Evolutionary conservation across 2,888 invertebrate genomes (phyloP).

Genomic region (Teinopalpus imperialis): DNA sequence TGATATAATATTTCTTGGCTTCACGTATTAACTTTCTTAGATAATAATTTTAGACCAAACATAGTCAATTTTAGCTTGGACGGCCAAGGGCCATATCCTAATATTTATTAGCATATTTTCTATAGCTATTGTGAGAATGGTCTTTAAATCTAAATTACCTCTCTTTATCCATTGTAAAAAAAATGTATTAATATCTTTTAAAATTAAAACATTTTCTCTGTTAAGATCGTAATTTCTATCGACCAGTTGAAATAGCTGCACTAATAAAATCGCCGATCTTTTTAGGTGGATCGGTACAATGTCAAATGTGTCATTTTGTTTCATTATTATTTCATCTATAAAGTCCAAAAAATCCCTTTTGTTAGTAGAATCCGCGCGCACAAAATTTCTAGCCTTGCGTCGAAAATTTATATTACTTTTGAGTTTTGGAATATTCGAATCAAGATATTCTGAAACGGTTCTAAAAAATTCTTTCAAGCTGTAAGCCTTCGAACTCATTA

Average conservation of each 20-base stretch:
- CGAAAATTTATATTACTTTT: conserved; percentile 41
- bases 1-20: too few species aligned
- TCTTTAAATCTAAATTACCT: conserved; percentile 30
- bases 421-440: conserved; percentile 37
- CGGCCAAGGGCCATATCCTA: conserved; percentile 43
- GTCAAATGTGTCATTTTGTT: conserved; percentile 34
- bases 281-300: conserved; percentile 36
- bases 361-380: conserved; percentile 32
- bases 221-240: conserved; percentile 45
- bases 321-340: conserved; percentile 48
- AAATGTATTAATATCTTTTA: conserved; percentile 6
- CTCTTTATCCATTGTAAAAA: conserved; percentile 14
- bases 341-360: conserved; percentile 50
- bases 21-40: too few species aligned
- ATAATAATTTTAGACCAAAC: conserved; percentile 41
- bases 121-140: conserved; percentile 29
- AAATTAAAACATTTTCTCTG: conserved; percentile 25
- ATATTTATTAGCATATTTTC: conserved; percentile 46
- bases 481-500: conserved; percentile 34
- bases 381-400: conserved; percentile 36
- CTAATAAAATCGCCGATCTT: conserved; percentile 35
- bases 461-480: conserved; percentile 39
- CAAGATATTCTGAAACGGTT: conserved; percentile 35
- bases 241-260: conserved; percentile 39
- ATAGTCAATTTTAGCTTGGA: conserved; percentile 40